A percentile compares a stretch with the other conserved stretches of the same genome.
phyloP scores from a whole-genome alignment of 2,888 invertebrate genomes.

The Thymelicus acteon region DNA sequence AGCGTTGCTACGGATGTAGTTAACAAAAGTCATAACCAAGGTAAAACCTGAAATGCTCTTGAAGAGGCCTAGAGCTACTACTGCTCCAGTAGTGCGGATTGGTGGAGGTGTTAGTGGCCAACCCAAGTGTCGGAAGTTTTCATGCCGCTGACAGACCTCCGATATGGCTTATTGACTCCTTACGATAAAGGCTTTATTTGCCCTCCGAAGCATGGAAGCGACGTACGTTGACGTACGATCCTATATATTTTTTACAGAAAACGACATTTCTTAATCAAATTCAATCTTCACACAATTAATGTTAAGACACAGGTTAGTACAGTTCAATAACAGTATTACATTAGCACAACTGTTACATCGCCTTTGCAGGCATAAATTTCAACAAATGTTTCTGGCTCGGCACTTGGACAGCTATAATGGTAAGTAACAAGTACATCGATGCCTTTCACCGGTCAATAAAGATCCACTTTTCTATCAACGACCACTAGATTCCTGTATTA shows the following conservation, averaged over 20 bases:
- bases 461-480: conserved; percentile 74
- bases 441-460: conserved; percentile 74
- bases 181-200: no score
- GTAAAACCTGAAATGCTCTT: neutral
- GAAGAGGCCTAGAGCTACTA: no score
- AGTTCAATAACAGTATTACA: conserved; percentile 41
- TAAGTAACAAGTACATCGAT: conserved; percentile 51
- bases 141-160: no score
- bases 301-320: conserved; percentile 19
- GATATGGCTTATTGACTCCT: no score
- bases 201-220: no score
- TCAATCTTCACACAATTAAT: neutral
- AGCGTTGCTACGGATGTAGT: no score
- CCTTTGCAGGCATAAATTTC: conserved; percentile 59
- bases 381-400: conserved; percentile 55
- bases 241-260: no score
- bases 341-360: conserved; percentile 46
- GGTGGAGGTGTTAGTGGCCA: no score
- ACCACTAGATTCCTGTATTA: conserved; percentile 55
- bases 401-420: conserved; percentile 54
- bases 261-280: conserved; percentile 43
- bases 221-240: no score
- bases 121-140: no score
- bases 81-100: no score
- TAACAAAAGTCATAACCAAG: conserved; percentile 25